Evolutionary conservation across 2,797 vertebrate genomes (phyloP).

Genomic region (Cossypha dichroa): DNA sequence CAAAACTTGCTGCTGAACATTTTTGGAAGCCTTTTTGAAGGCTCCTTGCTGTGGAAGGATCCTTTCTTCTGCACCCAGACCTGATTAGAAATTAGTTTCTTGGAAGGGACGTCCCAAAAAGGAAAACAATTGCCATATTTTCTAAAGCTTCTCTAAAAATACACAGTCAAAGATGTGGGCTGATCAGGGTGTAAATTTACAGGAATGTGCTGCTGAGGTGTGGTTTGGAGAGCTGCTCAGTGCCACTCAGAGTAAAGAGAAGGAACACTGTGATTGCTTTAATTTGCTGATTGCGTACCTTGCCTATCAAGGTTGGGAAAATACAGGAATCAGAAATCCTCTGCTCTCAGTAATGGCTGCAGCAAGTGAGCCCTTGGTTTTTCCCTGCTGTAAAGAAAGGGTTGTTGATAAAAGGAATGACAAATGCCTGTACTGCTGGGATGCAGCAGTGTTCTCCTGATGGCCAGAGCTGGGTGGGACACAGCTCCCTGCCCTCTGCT

Average conservation of each 20-base stretch:
- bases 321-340: not conserved
- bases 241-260: not conserved
- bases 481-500: not conserved
- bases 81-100: not conserved
- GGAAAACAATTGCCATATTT: not conserved
- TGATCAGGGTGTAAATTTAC: not conserved
- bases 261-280: not conserved
- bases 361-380: not conserved
- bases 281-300: not conserved
- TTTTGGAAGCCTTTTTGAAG: not conserved
- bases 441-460: not conserved
- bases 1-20: not conserved
- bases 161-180: not conserved
- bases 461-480: not conserved
- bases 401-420: not conserved
- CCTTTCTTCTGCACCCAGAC: not conserved
- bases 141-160: not conserved
- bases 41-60: not conserved
- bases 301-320: not conserved
- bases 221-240: not conserved
- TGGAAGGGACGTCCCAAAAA: not conserved
- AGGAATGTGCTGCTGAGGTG: accelerated
- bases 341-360: not conserved
- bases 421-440: not conserved
- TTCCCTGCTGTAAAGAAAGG: not conserved